phyloP scores from a whole-genome alignment of 2,888 invertebrate genomes.

The Pristionchus entomophagus region DNA sequence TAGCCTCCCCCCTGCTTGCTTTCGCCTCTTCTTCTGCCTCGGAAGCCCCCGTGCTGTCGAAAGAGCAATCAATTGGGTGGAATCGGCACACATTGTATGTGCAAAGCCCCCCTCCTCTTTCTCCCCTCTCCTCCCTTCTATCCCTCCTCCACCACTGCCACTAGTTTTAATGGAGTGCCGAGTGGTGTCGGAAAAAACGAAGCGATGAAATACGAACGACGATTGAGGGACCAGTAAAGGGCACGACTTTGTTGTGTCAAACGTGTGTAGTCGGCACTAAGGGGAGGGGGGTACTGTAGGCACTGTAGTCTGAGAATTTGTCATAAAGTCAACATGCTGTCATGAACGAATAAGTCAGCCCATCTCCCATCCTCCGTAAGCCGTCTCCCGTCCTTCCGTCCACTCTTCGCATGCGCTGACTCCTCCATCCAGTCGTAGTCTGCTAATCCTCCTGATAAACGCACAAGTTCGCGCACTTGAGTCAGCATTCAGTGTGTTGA shows the following conservation, averaged over 20 bases:
- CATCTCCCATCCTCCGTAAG: not conserved
- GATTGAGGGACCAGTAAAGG: conserved; percentile 14
- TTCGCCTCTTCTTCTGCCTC: conserved; percentile 5
- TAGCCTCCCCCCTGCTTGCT: not conserved
- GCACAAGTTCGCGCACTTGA: conserved; percentile 7
- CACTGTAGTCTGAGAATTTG: not conserved
- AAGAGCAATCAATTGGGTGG: conserved; percentile 21
- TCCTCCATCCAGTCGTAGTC: not conserved
- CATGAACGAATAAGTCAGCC: not conserved
- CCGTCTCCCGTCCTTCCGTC: not conserved
- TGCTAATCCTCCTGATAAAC: conserved; percentile 11
- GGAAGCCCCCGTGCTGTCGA: conserved; percentile 31
- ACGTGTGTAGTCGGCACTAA: too few species aligned
- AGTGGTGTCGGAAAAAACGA: conserved; percentile 14
- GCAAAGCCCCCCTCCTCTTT: conserved; percentile 5
- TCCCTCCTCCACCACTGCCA: not conserved
- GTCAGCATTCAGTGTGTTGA: not conserved
- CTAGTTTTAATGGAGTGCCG: conserved; percentile 43
- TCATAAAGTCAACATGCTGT: not conserved
- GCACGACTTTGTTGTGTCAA: not conserved
- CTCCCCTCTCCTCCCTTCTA: not conserved
- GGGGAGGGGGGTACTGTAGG: too few species aligned
- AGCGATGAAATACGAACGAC: too few species aligned
- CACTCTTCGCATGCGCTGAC: not conserved
- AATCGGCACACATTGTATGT: conserved; percentile 32